Evolutionary conservation across 2,888 invertebrate genomes (phyloP), one percentile per base, ranked within the genome.

Genomic region (Caenorhabditis drosophilae): DNA sequence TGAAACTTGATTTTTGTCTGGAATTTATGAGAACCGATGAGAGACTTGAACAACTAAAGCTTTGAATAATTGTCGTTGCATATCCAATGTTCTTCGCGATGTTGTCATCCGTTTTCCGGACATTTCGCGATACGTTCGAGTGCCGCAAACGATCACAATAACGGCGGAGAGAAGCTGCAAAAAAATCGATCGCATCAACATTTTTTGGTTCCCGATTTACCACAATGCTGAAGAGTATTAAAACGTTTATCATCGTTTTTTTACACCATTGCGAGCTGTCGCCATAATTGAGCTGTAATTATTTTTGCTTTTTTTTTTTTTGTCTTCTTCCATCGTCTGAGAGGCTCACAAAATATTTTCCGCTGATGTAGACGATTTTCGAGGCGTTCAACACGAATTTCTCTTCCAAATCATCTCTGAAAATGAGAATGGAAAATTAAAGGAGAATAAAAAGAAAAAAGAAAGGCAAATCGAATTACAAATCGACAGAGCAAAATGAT

Each of bases 41-140:
- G n/a, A n/a, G n/a, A n/a, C n/a, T n/a, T 60, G 60, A 6, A 27
- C 54, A 3, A 60, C 54, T 4, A 60, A 40, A 6, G 60, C 60
- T 20, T 54, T 36, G 41, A 60, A 60, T 20, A 60, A 54, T 35
- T 60, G 60, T 0, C 50, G 49, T 35, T 60, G 60, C 49, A 60
- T 49, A 16, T 60, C 60, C 4, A 60, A 45, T 4, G 60, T 60
- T 7, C 52, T 16, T 22, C 50, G 18, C 6, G 60, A 60, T 16
- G 54, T 40, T 2, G 44, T 35, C 4, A 49, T 27, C 12, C 38
- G 27, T n/a, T 60, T 60, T 22, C 44, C 34, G 1, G 23, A 11
- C 9, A 60, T 60, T 15, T 60, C 50, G 15, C 49, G 36, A 49
- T 50, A 60, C 16, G 46, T 60, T 12, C 16, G 22, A 2, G 35